These are phyloP conservation scores for Zaprionus ornatus DNA, from an alignment of 1,140 invertebrate species.

Conservation along the genomic window DNA sequence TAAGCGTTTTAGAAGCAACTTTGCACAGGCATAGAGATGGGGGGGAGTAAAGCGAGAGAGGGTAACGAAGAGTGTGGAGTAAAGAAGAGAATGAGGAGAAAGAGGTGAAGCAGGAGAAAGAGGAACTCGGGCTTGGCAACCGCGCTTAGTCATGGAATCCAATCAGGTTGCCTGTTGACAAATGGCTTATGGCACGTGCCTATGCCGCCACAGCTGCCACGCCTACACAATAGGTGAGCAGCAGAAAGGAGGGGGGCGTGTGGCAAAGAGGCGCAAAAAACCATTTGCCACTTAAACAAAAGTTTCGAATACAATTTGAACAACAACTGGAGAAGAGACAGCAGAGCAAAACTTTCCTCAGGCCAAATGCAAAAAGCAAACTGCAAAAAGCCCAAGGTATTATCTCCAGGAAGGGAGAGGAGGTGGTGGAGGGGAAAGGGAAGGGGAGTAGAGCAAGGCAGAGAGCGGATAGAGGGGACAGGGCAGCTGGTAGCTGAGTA, in stretches of 20 bases:
- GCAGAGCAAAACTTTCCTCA: constrained; percentile 46
- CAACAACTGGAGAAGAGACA: constrained; percentile 11
- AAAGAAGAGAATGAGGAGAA: neutral
- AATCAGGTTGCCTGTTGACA: constrained; percentile 72
- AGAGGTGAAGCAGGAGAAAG: too few species aligned
- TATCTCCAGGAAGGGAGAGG: neutral
- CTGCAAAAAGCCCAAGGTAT: constrained; percentile 3
- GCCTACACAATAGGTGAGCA: constrained; percentile 33
- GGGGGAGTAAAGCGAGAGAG: neutral
- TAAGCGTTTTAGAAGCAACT: constrained; percentile 55
- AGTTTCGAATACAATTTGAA: constrained; percentile 76
- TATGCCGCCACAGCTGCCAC: constrained; percentile 18
- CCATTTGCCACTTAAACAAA: constrained; percentile 69
- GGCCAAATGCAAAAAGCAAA: constrained; percentile 45
- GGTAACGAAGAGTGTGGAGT: neutral
- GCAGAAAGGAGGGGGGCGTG: neutral
- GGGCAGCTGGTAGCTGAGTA: neutral
- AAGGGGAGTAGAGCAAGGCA: too few species aligned
- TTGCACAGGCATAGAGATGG: neutral
- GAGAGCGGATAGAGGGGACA: neutral
- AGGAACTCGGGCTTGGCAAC: constrained; percentile 12
- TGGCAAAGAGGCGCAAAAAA: constrained; percentile 41
- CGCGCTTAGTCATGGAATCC: constrained; percentile 64
- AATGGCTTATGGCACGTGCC: constrained; percentile 75
- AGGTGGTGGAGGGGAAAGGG: neutral